Conservation (phyloP, 1,140 invertebrate genomes). For the Hormaphis cornu region DNA sequence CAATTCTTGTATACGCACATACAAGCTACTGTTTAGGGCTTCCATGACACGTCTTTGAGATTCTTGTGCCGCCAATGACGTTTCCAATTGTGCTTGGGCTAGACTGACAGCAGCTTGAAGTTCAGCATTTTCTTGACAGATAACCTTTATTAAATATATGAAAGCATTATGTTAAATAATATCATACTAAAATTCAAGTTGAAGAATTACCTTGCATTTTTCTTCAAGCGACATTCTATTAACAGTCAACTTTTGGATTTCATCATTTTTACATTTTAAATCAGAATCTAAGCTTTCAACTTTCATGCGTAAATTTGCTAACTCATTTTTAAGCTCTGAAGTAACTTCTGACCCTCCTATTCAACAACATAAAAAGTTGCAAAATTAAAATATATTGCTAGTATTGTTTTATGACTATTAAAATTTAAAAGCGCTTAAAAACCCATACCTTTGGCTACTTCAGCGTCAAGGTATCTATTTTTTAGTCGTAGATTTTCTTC, state of each 20-base stretch:
- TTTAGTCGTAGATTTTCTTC: slow-evolving; percentile 89
- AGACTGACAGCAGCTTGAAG: slow-evolving; percentile 60
- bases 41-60: slow-evolving; percentile 74
- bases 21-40: slow-evolving; percentile 72
- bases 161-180: slow-evolving; percentile 8
- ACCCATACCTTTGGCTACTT: slow-evolving; percentile 54
- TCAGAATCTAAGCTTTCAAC: slow-evolving; percentile 67
- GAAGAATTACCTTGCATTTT: slow-evolving; percentile 37
- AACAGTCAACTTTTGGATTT: slow-evolving; percentile 48
- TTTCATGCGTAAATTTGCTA: slow-evolving; percentile 56
- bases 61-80: slow-evolving; percentile 69
- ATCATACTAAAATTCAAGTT: not conserved
- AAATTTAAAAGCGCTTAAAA: not conserved
- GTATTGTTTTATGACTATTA: not conserved
- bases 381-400: not conserved
- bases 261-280: slow-evolving; percentile 67
- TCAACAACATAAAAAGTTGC: no score
- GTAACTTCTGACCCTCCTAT: slow-evolving; percentile 45
- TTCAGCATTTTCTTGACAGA: slow-evolving; percentile 65
- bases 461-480: slow-evolving; percentile 61
- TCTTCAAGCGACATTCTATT: slow-evolving; percentile 39
- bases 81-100: slow-evolving; percentile 72
- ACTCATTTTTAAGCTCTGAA: slow-evolving; percentile 50
- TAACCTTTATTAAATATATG: slow-evolving; percentile 44
- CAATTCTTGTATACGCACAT: slow-evolving; percentile 74